phyloP scores from a whole-genome alignment of 2,797 vertebrate genomes.

The Discoglossus pictus region DNA sequence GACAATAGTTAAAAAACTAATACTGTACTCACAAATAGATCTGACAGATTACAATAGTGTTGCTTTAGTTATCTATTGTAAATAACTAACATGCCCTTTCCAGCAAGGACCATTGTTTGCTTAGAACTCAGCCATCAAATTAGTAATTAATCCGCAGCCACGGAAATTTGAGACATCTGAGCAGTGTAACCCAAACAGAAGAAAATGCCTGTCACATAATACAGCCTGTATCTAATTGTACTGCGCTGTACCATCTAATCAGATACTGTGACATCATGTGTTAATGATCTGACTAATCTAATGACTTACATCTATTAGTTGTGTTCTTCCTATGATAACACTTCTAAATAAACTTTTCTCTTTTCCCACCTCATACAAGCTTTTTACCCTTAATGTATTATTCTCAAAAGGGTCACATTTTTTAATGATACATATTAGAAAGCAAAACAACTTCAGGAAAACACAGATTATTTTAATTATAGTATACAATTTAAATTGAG shows the following conservation, averaged over 20 bases:
- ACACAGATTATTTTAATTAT: too few species aligned
- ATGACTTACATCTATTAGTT: too few species aligned
- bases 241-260: neutral
- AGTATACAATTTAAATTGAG: too few species aligned
- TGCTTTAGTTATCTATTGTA: slow-evolving; percentile 4
- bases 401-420: too few species aligned
- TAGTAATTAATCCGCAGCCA: slow-evolving; percentile 58
- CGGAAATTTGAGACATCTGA: slow-evolving; percentile 55
- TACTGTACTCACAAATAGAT: slow-evolving; percentile 13
- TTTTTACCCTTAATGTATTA: too few species aligned
- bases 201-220: slow-evolving; percentile 24
- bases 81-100: slow-evolving; percentile 24
- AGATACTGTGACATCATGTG: too few species aligned
- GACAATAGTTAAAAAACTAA: neutral
- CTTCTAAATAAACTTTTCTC: too few species aligned
- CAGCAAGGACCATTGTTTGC: slow-evolving; percentile 25
- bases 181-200: slow-evolving; percentile 40
- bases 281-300: too few species aligned
- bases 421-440: too few species aligned
- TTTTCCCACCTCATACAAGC: too few species aligned
- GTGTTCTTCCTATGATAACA: too few species aligned
- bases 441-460: too few species aligned
- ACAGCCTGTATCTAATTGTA: slow-evolving; percentile 27
- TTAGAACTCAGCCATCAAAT: slow-evolving; percentile 50
- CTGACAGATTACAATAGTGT: neutral